These are phyloP conservation scores for Alviniconcha strummeri DNA, from an alignment of 2,888 invertebrate species.

Conservation along the genomic window DNA sequence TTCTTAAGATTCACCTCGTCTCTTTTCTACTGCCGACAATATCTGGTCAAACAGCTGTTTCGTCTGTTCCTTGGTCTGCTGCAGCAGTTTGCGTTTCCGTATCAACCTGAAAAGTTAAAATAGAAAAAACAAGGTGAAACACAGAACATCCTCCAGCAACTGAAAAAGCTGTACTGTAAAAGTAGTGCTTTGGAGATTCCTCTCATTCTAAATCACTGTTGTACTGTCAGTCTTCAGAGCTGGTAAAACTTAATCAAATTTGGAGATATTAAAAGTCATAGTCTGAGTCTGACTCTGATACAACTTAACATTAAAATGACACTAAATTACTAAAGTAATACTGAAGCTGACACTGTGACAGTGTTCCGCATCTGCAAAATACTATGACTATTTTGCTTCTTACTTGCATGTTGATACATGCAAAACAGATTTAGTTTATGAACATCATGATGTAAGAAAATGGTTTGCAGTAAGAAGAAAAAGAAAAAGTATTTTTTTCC, in stretches of 20 bases:
- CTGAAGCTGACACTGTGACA: no score
- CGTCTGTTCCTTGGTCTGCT: not conserved
- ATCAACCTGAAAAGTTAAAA: not conserved
- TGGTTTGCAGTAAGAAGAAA: no score
- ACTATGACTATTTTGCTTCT: no score
- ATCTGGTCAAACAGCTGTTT: slow-evolving; percentile 14
- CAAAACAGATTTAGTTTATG: no score
- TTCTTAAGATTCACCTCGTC: not conserved
- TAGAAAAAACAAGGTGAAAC: not conserved
- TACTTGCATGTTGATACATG: no score
- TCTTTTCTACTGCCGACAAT: not conserved
- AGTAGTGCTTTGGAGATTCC: not conserved
- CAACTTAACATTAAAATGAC: no score
- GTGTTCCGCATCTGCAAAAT: no score
- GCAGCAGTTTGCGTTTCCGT: slow-evolving; percentile 4
- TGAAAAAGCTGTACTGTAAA: not conserved
- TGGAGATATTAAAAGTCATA: not conserved
- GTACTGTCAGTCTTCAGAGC: no score
- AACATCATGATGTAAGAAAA: no score
- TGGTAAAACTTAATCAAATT: not conserved
- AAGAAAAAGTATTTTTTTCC: no score
- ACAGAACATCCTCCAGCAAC: not conserved
- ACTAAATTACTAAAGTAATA: no score
- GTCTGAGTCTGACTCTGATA: not conserved
- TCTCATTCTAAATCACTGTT: no score